Evolutionary conservation across 2,113 vertebrate genomes (phyloP).

Genomic region (Tamias sibiricus): DNA sequence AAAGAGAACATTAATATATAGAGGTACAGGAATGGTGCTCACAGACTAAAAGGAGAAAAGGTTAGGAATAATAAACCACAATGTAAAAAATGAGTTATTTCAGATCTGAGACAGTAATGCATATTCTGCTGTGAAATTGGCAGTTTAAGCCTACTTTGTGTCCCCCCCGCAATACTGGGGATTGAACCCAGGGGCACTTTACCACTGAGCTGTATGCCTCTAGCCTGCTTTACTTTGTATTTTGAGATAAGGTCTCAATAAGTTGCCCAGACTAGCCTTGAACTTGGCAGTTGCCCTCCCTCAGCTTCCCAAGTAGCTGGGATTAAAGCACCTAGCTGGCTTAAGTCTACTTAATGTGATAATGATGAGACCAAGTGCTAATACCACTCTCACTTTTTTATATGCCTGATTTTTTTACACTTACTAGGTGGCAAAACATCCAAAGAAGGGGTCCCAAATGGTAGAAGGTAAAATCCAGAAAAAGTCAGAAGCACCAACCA

Average conservation of each 20-base stretch:
- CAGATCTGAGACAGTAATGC: not conserved
- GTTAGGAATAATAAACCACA: not conserved
- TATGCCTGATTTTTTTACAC: not conserved
- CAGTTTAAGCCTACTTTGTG: not conserved
- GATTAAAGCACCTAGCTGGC: too few relatives aligned
- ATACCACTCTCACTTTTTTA: not conserved
- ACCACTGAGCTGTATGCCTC: too few relatives aligned
- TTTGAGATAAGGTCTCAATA: too few relatives aligned
- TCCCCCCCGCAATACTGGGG: too few relatives aligned
- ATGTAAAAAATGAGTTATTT: not conserved
- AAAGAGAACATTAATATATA: not conserved
- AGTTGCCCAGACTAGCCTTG: too few relatives aligned
- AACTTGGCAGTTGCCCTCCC: too few relatives aligned
- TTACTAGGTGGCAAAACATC: constrained; percentile 72
- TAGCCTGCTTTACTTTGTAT: too few relatives aligned
- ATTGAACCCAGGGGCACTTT: too few relatives aligned
- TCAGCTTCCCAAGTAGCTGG: too few relatives aligned
- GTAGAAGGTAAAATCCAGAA: constrained; percentile 64
- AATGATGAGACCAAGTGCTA: not conserved
- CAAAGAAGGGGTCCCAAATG: constrained; percentile 73
- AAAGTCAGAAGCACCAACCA: constrained; percentile 65
- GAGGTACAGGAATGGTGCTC: not conserved
- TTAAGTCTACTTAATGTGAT: not conserved
- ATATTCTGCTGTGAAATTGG: not conserved
- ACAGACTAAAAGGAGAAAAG: not conserved